Conservation (phyloP, 2,888 invertebrate species). For the Isoperla grammatica region DNA sequence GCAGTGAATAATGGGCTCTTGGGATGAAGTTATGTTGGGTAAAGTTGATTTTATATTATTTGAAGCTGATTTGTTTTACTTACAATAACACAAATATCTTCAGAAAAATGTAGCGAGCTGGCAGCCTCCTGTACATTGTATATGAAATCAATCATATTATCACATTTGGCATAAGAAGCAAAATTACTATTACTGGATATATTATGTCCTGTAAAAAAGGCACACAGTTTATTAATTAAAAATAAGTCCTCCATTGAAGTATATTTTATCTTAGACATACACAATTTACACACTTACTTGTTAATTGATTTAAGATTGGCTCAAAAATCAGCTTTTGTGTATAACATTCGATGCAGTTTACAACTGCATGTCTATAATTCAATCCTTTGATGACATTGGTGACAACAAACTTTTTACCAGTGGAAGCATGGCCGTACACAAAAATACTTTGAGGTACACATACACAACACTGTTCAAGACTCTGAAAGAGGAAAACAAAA, state of each 20-base stretch:
- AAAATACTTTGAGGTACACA: conserved; percentile 61
- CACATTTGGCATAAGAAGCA: conserved; percentile 52
- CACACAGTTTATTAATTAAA: neutral
- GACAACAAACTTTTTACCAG: conserved; percentile 73
- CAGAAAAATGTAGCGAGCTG: conserved; percentile 40
- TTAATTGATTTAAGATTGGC: conserved; percentile 59
- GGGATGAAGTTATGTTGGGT: too few species aligned
- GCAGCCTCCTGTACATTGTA: conserved; percentile 18
- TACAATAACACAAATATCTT: conserved; percentile 53
- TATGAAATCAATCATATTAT: conserved; percentile 62
- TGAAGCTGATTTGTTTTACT: conserved; percentile 22
- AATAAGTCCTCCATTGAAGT: neutral
- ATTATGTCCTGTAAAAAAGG: conserved; percentile 33
- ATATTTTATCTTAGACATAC: neutral
- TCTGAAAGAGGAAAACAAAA: too few species aligned
- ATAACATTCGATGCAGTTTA: conserved; percentile 82
- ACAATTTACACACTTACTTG: conserved; percentile 33
- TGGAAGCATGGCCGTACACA: conserved; percentile 75
- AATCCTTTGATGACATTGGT: conserved; percentile 54
- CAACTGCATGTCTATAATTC: conserved; percentile 54
- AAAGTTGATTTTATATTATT: too few species aligned
- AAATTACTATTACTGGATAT: conserved; percentile 43
- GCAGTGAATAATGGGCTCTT: too few species aligned
- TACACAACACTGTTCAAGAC: too few species aligned
- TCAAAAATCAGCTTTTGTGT: conserved; percentile 70